Evolutionary conservation across 1,140 invertebrate species (phyloP), one percentile per base, ranked within the genome.

Genomic region (Marisa cornuarietis): DNA sequence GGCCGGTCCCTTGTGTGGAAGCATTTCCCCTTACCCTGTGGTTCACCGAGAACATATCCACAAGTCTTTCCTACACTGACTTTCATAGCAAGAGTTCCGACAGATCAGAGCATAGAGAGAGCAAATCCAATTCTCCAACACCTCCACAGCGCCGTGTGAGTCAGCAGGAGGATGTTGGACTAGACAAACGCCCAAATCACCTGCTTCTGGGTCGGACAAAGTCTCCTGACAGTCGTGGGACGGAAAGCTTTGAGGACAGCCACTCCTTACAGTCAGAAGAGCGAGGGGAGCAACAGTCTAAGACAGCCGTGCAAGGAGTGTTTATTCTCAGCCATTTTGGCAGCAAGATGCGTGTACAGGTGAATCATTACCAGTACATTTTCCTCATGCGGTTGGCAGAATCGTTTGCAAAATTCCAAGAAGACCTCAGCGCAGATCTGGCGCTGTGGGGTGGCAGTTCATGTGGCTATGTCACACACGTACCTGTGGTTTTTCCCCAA

Each of bases 291-390:
- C 62, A 58, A 26, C 51, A 79, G 61, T 51, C 58, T 11, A 31
- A 62, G 52, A 20, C 65, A 20, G 83, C 85, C 42, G 83, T 88
- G 26, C 66, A 52, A 16, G 78, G 71, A 3, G 31, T 71, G 20
- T 82, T 79, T 71, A 49, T 90, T 42, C 62, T 90, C 24, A 81
- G 85, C 20, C 84, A 88, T 76, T 79, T 90, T 66, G 84, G 81
- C 14, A 83, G 81, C 63, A 88, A 88, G 84, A 81, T 91, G 20
- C 82, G 85, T 52, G 82, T 85, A 61, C 90, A 90, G 79, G 79
- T 91, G 61, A 98, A 97, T 92, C 97, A 98, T 91, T 97, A 96
- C 90, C 97, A 98, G 91, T 95, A 95, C 90, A 92, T 98, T 72
- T 98, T 98, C 90, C 90, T 98, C 49, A 90, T 98, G 86, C 92